Base-by-base conservation (phyloP, 2,113 vertebrate species). In the Anhinga anhinga region DNA sequence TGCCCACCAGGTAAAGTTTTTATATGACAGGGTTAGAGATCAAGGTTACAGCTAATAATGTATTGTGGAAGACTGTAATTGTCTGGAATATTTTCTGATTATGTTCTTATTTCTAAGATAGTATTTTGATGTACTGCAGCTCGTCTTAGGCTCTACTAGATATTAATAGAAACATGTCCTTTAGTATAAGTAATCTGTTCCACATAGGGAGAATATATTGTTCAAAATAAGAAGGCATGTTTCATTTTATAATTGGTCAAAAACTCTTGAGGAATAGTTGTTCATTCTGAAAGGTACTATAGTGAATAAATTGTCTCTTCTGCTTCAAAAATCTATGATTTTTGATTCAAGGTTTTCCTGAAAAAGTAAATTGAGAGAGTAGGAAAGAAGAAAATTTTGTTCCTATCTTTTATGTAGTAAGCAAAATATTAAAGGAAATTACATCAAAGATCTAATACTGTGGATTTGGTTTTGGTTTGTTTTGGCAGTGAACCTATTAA, bases 181-280 rank as follows among this genome's bases (percentile, higher is more conserved):
- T 95, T 93, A 85, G 32, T 95, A 87, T 70, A 96, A 93, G 50
- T 87, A 96, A 86, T 94, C 70, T 94, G 9, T 87, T 65, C 67
- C 79, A 97, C 81, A 87, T 8, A 90, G 40, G 25, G 44, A 92
- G 45, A 93, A 66, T 87, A 84, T 70, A 95, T 94, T 97, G 66
- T 96, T 95, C 95, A 95, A 97, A 97, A 95, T 88, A 97, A 95
- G 96, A 94, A 95, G 34, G 77, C 9, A 85, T 92, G 87, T 93
- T 97, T 97, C 84, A 96, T 96, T 96, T 97, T 96, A 87, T 95
- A 97, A 97, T 95, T 96, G 73, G 67, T 59, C 2, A 3, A 97
- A 97, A 97, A 84, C 88, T 97, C 84, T 66, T 93, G 69, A 97
- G 93, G 94, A 97, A 97, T 82, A 88, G 52, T 52, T 95, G 19